phyloP scores from a whole-genome alignment of 1,140 invertebrate genomes.

The Melipona quadrifasciata region DNA sequence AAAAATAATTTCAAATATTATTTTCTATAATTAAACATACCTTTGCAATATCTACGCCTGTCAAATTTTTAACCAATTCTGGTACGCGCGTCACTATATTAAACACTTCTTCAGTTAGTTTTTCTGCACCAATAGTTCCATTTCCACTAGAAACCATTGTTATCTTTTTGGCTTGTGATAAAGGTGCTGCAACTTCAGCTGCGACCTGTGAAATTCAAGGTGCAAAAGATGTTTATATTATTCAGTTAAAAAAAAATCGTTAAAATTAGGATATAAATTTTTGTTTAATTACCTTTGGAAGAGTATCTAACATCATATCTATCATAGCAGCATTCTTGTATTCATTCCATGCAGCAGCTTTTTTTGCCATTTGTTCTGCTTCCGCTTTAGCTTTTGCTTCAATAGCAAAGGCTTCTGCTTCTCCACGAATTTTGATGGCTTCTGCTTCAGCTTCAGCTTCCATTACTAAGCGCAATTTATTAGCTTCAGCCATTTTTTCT shows the following conservation, averaged over 20 bases:
- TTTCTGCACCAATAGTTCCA: slow-evolving; percentile 95
- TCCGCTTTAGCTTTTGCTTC: slow-evolving; percentile 97
- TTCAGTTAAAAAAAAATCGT: background rate
- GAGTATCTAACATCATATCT: slow-evolving; percentile 97
- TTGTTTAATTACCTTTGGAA: slow-evolving; percentile 91
- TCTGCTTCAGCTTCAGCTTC: slow-evolving; percentile 98
- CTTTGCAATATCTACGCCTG: slow-evolving; percentile 95
- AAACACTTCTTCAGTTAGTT: slow-evolving; percentile 96
- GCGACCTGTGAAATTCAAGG: slow-evolving; percentile 87
- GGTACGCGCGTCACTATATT: slow-evolving; percentile 95
- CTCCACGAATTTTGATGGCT: slow-evolving; percentile 89
- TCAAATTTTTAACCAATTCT: slow-evolving; percentile 93
- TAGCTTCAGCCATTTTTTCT: slow-evolving; percentile 96
- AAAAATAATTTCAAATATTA: background rate
- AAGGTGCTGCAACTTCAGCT: slow-evolving; percentile 96
- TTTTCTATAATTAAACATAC: slow-evolving; percentile 73
- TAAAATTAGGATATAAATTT: slow-evolving; percentile 25
- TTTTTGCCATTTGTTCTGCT: slow-evolving; percentile 97
- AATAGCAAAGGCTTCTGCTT: slow-evolving; percentile 97
- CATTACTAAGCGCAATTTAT: slow-evolving; percentile 90
- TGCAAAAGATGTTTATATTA: slow-evolving; percentile 21
- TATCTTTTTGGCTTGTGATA: slow-evolving; percentile 96
- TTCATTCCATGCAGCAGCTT: slow-evolving; percentile 97
- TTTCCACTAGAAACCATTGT: slow-evolving; percentile 97
- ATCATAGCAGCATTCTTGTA: slow-evolving; percentile 98